A percentile compares a stretch with the other conserved stretches of the same genome.
These are phyloP conservation scores for Cloeon dipterum DNA, from an alignment of 2,888 invertebrate species.

Conservation along the genomic window DNA sequence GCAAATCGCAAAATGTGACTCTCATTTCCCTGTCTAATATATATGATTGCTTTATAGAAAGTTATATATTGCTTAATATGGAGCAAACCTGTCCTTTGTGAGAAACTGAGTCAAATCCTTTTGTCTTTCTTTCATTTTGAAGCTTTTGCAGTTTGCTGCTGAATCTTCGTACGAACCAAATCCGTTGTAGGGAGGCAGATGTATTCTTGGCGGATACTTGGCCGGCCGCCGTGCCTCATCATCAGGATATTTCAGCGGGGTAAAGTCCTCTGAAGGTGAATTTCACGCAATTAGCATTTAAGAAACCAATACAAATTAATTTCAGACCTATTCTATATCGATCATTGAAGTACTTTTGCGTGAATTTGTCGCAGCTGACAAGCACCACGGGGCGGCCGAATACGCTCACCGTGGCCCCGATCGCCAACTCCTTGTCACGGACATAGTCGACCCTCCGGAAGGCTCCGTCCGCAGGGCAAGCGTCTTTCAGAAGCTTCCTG, in stretches of 20 bases:
- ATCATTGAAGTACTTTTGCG: conserved; percentile 57
- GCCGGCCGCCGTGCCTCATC: conserved; percentile 14
- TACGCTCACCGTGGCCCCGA: conserved; percentile 59
- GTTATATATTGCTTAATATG: too few relatives aligned
- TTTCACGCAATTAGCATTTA: not conserved
- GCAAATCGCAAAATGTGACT: conserved; percentile 51
- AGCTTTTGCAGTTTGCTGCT: conserved; percentile 59
- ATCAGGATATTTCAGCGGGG: conserved; percentile 27
- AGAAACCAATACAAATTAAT: too few relatives aligned
- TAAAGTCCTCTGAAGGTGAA: conserved; percentile 35
- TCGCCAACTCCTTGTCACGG: conserved; percentile 48
- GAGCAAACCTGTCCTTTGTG: conserved; percentile 48
- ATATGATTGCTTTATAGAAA: too few relatives aligned
- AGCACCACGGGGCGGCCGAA: conserved; percentile 60
- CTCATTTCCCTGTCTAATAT: conserved; percentile 39
- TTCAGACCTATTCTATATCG: conserved; percentile 41
- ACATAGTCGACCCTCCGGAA: conserved; percentile 11
- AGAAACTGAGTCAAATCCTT: conserved; percentile 60
- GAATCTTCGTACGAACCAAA: conserved; percentile 79
- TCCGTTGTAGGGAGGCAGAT: conserved; percentile 72
- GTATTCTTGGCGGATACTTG: conserved; percentile 18
- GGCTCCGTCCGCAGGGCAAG: not conserved
- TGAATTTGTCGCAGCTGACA: conserved; percentile 65
- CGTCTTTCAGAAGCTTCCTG: not conserved
- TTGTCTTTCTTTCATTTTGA: conserved; percentile 55